Evolutionary conservation across 2,113 vertebrate species (phyloP).

Genomic region (Thamnophis sirtalis): DNA sequence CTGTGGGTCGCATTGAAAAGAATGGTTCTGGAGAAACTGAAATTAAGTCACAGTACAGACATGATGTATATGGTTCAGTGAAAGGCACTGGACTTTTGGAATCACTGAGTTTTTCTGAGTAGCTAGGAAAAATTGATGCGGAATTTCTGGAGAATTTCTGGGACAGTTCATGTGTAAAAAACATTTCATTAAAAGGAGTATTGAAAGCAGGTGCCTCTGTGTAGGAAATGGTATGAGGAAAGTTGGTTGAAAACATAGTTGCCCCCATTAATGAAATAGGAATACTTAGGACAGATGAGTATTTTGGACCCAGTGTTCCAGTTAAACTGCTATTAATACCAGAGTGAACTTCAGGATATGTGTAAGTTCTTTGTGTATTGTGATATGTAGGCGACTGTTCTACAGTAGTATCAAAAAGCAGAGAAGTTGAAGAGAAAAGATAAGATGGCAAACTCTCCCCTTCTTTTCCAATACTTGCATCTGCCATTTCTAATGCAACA

Average conservation of each 20-base stretch:
- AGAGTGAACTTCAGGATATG: neutral
- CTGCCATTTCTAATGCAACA: neutral
- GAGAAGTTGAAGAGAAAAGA: neutral
- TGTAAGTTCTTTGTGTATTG: neutral
- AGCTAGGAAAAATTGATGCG: slow-evolving; percentile 39
- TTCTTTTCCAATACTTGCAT: neutral
- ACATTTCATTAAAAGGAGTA: slow-evolving; percentile 34
- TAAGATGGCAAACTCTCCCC: slow-evolving; percentile 25
- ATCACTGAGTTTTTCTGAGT: slow-evolving; percentile 38
- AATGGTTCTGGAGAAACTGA: slow-evolving; percentile 64
- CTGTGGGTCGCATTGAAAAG: slow-evolving; percentile 68
- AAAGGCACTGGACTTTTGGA: slow-evolving; percentile 70
- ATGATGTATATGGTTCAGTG: slow-evolving; percentile 56
- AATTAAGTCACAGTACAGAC: slow-evolving; percentile 64
- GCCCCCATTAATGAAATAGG: neutral
- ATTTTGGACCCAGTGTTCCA: slow-evolving; percentile 7
- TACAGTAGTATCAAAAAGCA: neutral
- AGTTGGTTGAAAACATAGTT: slow-evolving; percentile 29
- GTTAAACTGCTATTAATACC: neutral
- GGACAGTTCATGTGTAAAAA: slow-evolving; percentile 46
- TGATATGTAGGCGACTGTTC: neutral
- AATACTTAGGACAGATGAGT: neutral
- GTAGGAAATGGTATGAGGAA: slow-evolving; percentile 26
- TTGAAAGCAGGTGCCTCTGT: slow-evolving; percentile 24
- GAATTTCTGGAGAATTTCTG: neutral